phyloP scores from a whole-genome alignment of 2,888 invertebrate genomes.

The Ctena decussata region DNA sequence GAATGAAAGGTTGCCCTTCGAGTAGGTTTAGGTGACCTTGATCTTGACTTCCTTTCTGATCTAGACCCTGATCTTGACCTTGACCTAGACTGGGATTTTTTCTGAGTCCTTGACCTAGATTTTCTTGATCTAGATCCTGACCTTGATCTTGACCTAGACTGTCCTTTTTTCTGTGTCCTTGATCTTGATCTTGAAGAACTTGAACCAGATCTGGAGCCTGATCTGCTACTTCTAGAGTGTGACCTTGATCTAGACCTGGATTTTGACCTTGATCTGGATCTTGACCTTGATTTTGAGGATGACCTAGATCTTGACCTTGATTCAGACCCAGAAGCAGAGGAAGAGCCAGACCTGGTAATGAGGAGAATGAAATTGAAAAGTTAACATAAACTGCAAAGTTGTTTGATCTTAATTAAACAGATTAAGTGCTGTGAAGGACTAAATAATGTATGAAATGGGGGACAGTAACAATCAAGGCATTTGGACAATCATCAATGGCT shows the following conservation, averaged over 20 bases:
- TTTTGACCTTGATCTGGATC: conserved; percentile 34
- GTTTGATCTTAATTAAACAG: no score
- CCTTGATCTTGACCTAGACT: conserved; percentile 15
- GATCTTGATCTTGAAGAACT: conserved; percentile 61
- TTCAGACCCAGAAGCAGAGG: conserved; percentile 8
- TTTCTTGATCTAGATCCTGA: conserved; percentile 34
- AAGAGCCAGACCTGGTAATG: neutral
- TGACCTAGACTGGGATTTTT: neutral
- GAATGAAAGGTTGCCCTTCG: neutral
- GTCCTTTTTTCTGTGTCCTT: conserved; percentile 9
- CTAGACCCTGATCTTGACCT: conserved; percentile 31
- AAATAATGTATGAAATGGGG: no score
- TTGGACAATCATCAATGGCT: no score
- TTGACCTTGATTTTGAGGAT: conserved; percentile 33
- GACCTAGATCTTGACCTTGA: conserved; percentile 51
- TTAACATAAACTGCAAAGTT: no score
- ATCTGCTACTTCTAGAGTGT: conserved; percentile 16
- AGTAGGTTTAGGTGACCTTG: neutral
- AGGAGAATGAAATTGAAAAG: no score
- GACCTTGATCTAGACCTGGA: conserved; percentile 29
- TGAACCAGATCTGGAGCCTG: conserved; percentile 67
- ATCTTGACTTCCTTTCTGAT: no score
- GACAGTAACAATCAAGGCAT: no score
- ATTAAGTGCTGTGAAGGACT: no score
- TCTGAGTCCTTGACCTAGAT: conserved; percentile 38